Conservation (phyloP, 2,888 invertebrate species). For the Polydrusus tereticollis region DNA sequence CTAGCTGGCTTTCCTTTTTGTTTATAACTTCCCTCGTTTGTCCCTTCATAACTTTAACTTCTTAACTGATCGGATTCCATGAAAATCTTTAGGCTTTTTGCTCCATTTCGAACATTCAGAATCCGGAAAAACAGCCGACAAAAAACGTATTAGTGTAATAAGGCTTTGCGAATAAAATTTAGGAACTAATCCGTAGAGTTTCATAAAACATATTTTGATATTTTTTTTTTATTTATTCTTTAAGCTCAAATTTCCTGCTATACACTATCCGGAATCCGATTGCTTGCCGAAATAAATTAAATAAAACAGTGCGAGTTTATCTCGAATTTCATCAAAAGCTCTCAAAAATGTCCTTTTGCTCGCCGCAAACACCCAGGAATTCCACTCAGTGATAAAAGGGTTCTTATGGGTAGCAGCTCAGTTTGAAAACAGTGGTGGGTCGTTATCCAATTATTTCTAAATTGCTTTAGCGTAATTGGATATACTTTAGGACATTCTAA, state of each 20-base stretch:
- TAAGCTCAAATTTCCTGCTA: too few relatives aligned
- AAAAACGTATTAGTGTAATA: too few relatives aligned
- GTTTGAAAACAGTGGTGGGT: neutral
- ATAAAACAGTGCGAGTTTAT: neutral
- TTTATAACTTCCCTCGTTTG: neutral
- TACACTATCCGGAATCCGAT: too few relatives aligned
- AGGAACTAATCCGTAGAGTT: too few relatives aligned
- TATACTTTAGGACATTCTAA: too few relatives aligned
- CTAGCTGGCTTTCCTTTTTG: neutral
- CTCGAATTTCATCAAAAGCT: conserved; percentile 9
- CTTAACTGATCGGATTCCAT: neutral
- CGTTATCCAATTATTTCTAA: neutral
- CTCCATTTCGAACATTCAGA: neutral
- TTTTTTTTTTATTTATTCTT: too few relatives aligned
- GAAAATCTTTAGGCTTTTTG: neutral
- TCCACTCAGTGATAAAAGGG: conserved; percentile 11
- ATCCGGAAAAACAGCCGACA: too few relatives aligned
- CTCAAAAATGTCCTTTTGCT: conserved; percentile 21
- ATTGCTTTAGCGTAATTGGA: neutral
- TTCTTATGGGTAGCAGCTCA: neutral
- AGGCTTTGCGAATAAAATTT: too few relatives aligned
- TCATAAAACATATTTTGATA: too few relatives aligned
- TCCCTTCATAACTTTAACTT: neutral
- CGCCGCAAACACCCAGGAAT: conserved; percentile 20
- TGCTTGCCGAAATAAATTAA: too few relatives aligned